A percentile compares a stretch with the other conserved stretches of the same genome.
phyloP scores from a whole-genome alignment of 1,140 invertebrate species.

The honey bee (Apis mellifera) region Amel_HAv3.1 CM009932.2:7361001-7361500 shows the following conservation, averaged over 20 bases:
- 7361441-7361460: background rate
- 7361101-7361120: background rate
- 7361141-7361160: background rate
- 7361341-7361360: background rate
- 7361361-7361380: conserved; percentile 12
- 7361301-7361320: background rate
- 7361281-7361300: background rate
- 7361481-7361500: background rate
- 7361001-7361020: too few species aligned
- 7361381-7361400: conserved; percentile 30
- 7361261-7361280: background rate
- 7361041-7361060: background rate
- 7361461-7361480: conserved; percentile 15
- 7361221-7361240: too few species aligned
- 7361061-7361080: background rate
- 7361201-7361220: too few species aligned
- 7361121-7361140: background rate
- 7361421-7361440: conserved; percentile 24
- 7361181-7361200: too few species aligned
- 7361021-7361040: background rate
- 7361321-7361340: background rate
- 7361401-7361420: conserved; percentile 31
- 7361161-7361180: too few species aligned
- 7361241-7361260: too few species aligned
- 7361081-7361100: background rate